These are phyloP conservation scores for Daboia siamensis DNA, from an alignment of 2,113 vertebrate species.

Conservation along the genomic window DNA sequence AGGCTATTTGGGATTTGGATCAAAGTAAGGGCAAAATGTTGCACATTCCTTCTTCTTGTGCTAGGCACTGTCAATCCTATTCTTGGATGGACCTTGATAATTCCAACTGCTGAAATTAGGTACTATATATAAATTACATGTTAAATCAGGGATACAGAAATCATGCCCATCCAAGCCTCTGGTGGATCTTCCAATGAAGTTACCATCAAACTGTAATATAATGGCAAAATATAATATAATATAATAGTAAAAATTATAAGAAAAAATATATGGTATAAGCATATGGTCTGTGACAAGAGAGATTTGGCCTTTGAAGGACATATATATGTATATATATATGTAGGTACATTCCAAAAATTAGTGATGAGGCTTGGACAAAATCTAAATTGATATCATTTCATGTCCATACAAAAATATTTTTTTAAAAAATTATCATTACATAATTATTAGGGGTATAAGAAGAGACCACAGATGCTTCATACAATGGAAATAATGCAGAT, in stretches of 20 bases:
- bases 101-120: not conserved
- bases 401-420: not conserved
- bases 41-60: not conserved
- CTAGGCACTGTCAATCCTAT: not conserved
- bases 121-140: not conserved
- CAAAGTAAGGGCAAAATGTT: not conserved
- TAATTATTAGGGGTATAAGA: not conserved
- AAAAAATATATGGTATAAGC: not conserved
- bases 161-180: not conserved
- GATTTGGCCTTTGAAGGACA: not conserved
- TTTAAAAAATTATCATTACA: not conserved
- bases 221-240: too few species aligned
- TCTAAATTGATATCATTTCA: not conserved
- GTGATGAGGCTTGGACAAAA: not conserved
- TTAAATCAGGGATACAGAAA: not conserved
- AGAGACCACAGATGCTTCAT: not conserved
- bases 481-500: not conserved
- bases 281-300: not conserved
- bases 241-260: not conserved
- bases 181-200: not conserved
- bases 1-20: not conserved
- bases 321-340: not conserved
- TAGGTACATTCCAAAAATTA: not conserved
- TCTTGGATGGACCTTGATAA: not conserved
- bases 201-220: not conserved